Base-by-base conservation (phyloP, 1,140 invertebrate genomes). In the Conopomorpha cramerella region DNA sequence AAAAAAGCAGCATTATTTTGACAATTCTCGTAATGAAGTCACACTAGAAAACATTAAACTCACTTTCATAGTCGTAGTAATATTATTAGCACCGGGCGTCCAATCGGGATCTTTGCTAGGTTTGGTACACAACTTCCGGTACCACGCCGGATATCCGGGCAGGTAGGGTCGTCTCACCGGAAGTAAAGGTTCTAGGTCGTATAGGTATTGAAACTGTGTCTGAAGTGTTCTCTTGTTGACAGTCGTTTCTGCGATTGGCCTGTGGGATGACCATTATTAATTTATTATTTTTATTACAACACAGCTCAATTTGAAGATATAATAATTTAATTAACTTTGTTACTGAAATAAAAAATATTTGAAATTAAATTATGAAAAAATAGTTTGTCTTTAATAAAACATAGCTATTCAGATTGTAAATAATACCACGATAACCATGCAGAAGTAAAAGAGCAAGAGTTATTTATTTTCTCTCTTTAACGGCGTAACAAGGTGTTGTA, bases 91-190 rank as follows among this genome's bases (percentile, higher is more conserved):
- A 0, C 91, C 92, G 1, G 91, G 88, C 12, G 74, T 57, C 88
- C 90, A 93, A 45, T 86, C 73, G 2, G 77, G 63, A 10, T 60
- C 62, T 38, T 73, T 78, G 2, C 76, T 73, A 1, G 71, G 76
- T 51, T 88, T 89, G 0, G 71, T 70, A 56, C 88, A 91, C 3
- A 92, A 60, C 53, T 90, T 91, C 16, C 85, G 76, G 54, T 92
- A 93, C 91, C 90, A 93, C 25, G 83, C 82, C 6, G 91, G 90
- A 78, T 92, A 92, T 3, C 87, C 87, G 10, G 87, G 84, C 56
- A 91, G 81, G 64, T 84, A 77, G 1, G 84, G 90, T 51, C 74
- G 83, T 62, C 79, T 84, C 0, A 71, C 77, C 0, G 87, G 87
- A 34, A 91, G 65, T 13, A 79, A 55, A 11, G 80, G 45, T 13